phyloP scores from a whole-genome alignment of 92 coral and sea anemone species.

The Porites divaricata region DNA sequence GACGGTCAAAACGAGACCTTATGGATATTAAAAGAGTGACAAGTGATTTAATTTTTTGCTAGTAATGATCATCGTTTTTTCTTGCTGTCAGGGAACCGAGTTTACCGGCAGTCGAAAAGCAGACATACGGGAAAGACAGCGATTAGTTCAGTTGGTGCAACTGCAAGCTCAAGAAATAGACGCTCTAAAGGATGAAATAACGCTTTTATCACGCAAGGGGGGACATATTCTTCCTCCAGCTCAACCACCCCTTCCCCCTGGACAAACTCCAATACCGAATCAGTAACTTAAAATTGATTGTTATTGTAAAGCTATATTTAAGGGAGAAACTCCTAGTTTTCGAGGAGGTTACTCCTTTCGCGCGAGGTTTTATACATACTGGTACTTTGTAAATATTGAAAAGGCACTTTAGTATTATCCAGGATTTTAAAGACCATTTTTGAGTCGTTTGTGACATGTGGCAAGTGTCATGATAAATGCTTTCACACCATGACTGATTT shows the following conservation, averaged over 20 bases:
- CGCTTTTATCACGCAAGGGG: slow-evolving; percentile 95
- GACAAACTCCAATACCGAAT: slow-evolving; percentile 98
- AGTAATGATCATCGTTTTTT: background rate
- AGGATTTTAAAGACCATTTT: background rate
- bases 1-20: too few relatives aligned
- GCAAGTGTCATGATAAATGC: background rate
- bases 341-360: background rate
- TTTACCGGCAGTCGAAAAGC: slow-evolving; percentile 97
- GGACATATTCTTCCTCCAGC: slow-evolving; percentile 99
- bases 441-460: slow-evolving; percentile 6
- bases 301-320: background rate
- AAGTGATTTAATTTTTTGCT: too few relatives aligned
- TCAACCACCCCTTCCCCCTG: slow-evolving; percentile 98
- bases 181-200: slow-evolving; percentile 99
- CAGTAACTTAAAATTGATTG: slow-evolving; percentile 35
- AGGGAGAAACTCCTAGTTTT: background rate
- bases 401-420: background rate
- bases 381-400: slow-evolving; percentile 39
- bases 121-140: slow-evolving; percentile 94
- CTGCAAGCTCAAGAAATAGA: slow-evolving; percentile 99
- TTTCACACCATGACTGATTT: background rate
- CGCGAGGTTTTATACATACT: slow-evolving; percentile 8
- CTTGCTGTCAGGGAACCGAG: slow-evolving; percentile 87
- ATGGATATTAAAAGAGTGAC: too few relatives aligned
- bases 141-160: slow-evolving; percentile 95